phyloP scores from a whole-genome alignment of 1,140 invertebrate genomes.

The Aphaenogaster rudis region DNA sequence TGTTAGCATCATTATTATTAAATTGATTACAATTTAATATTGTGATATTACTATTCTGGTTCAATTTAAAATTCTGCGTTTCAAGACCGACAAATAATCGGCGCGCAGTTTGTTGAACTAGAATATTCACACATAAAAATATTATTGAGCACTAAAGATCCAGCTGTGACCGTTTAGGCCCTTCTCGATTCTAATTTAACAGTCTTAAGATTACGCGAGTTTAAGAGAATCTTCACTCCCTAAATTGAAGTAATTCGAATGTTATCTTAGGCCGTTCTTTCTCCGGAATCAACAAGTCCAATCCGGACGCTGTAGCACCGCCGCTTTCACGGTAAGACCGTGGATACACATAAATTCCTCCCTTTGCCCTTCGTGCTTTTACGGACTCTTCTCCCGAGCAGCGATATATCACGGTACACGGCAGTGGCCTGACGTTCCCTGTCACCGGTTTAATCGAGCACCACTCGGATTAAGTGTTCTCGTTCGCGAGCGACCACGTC shows the following conservation, averaged over 20 bases:
- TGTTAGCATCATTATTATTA: too few relatives aligned
- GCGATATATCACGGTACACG: slow-evolving; percentile 84
- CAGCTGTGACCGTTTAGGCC: too few relatives aligned
- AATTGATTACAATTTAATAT: too few relatives aligned
- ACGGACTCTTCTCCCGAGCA: slow-evolving; percentile 77
- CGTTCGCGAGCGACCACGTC: slow-evolving; percentile 75
- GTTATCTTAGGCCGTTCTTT: slow-evolving; percentile 11
- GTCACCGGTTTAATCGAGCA: slow-evolving; percentile 85
- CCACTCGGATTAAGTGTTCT: slow-evolving; percentile 85
- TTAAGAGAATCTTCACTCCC: not conserved
- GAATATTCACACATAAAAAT: too few relatives aligned
- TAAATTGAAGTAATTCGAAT: slow-evolving; percentile 13
- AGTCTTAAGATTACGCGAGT: not conserved
- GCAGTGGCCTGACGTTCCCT: slow-evolving; percentile 83
- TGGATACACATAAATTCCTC: slow-evolving; percentile 61
- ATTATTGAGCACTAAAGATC: too few relatives aligned
- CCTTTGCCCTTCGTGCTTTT: slow-evolving; percentile 69
- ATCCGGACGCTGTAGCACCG: slow-evolving; percentile 11
- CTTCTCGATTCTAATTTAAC: too few relatives aligned
- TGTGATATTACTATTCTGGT: too few relatives aligned
- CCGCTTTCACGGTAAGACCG: slow-evolving; percentile 45
- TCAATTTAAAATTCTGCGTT: too few relatives aligned
- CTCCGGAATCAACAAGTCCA: slow-evolving; percentile 85
- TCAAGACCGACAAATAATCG: too few relatives aligned
- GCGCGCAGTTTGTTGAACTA: too few relatives aligned